These are phyloP conservation scores for Hyppa rectilinea DNA, from an alignment of 2,888 invertebrate species.

Conservation along the genomic window DNA sequence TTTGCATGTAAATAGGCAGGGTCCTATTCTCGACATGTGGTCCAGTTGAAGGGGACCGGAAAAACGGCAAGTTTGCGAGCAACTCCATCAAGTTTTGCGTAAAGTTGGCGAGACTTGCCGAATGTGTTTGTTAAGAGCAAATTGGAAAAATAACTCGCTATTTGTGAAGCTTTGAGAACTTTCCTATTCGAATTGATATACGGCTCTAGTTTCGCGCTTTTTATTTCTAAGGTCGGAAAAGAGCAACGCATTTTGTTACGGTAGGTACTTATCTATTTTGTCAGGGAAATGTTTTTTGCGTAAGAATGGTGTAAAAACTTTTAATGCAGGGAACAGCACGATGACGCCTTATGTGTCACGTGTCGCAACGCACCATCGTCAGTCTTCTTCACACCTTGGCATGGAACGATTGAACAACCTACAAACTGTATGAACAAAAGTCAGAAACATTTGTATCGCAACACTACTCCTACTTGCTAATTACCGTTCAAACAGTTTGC, in stretches of 20 bases:
- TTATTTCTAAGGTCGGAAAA: slow-evolving; percentile 56
- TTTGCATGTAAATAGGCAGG: slow-evolving; percentile 83
- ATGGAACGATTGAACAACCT: not conserved
- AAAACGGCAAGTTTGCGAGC: slow-evolving; percentile 58
- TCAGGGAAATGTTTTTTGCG: not conserved
- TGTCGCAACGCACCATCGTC: not conserved
- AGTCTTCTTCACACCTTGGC: not conserved
- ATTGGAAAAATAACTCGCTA: slow-evolving; percentile 79
- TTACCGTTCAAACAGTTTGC: slow-evolving; percentile 2
- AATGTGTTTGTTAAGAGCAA: slow-evolving; percentile 76
- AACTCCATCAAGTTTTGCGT: slow-evolving; percentile 78
- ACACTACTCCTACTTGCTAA: not conserved
- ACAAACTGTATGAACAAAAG: not conserved
- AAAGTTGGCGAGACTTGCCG: slow-evolving; percentile 73
- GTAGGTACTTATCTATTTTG: slow-evolving; percentile 5
- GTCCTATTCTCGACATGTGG: slow-evolving; percentile 76
- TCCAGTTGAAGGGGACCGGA: slow-evolving; percentile 65
- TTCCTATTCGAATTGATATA: slow-evolving; percentile 74
- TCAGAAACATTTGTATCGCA: not conserved
- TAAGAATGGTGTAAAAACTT: not conserved
- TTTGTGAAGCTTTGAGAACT: slow-evolving; percentile 60
- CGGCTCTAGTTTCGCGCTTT: slow-evolving; percentile 67
- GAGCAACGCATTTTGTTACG: slow-evolving; percentile 33
- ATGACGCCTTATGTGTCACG: no score
- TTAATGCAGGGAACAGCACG: no score